phyloP scores from a whole-genome alignment of 2,888 invertebrate species.

The Halocaridina rubra region DNA sequence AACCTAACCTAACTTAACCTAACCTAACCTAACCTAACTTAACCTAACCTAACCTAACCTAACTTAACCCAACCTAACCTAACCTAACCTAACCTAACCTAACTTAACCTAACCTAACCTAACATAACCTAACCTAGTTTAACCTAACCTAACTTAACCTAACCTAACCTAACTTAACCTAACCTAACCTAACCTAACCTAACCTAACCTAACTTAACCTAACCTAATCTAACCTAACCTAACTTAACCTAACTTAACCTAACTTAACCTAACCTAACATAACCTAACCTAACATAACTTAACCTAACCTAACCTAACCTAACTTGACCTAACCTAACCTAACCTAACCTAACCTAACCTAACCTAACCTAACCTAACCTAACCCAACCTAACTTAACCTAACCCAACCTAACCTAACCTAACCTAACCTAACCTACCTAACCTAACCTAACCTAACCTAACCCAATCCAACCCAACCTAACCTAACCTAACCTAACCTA shows the following conservation, averaged over 20 bases:
- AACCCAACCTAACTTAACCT: background rate
- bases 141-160: too few species aligned
- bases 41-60: too few species aligned
- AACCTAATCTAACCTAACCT: background rate
- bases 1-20: too few species aligned
- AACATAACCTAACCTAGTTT: too few species aligned
- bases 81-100: background rate
- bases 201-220: background rate
- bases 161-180: background rate
- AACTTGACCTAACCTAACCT: background rate
- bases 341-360: background rate
- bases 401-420: background rate
- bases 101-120: too few species aligned
- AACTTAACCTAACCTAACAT: background rate
- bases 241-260: background rate
- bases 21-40: too few species aligned
- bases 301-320: background rate
- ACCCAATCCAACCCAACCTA: constrained; percentile 8
- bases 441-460: constrained; percentile 17
- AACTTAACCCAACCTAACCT: too few species aligned
- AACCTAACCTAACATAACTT: too few species aligned
- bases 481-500: background rate
- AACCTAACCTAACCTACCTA: too few species aligned
- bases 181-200: background rate
- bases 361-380: background rate